A percentile compares a stretch with the other conserved stretches of the same genome.
Conservation (phyloP, 1,140 invertebrate genomes). For the Lepidotrigona ventralis region DNA sequence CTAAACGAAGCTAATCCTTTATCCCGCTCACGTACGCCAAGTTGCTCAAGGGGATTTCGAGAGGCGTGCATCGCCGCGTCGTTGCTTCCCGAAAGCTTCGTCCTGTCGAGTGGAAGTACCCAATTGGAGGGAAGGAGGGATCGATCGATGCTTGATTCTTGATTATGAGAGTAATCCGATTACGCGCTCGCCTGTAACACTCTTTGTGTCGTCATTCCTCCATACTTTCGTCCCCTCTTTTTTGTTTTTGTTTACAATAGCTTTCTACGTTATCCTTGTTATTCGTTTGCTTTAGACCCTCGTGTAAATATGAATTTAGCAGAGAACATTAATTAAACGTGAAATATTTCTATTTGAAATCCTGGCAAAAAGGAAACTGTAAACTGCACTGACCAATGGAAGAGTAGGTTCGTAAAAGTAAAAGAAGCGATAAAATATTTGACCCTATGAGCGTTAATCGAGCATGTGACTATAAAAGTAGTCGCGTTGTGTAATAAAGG, state of each 20-base stretch:
- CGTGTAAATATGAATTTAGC: neutral
- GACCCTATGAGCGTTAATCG: conserved; percentile 4
- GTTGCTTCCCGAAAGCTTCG: conserved; percentile 12
- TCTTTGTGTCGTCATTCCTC: neutral
- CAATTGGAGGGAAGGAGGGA: neutral
- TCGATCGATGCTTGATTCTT: conserved; percentile 41
- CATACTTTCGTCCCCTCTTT: no score
- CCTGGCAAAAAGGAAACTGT: no score
- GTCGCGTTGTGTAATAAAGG: neutral
- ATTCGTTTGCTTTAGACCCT: no score
- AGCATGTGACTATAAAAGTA: conserved; percentile 6
- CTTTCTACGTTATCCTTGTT: neutral
- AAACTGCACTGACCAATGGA: no score
- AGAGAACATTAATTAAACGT: neutral
- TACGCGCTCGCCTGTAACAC: conserved; percentile 6
- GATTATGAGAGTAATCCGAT: conserved; percentile 43
- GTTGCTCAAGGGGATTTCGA: conserved; percentile 47
- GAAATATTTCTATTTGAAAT: neutral
- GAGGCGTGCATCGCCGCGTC: conserved; percentile 11
- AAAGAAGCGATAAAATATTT: conserved; percentile 3
- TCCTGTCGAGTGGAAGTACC: conserved; percentile 28
- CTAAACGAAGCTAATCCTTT: conserved; percentile 53
- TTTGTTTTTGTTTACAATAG: neutral
- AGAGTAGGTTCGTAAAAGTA: neutral
- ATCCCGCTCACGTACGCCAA: conserved; percentile 54